Evolutionary conservation across 1,140 invertebrate genomes (phyloP).

Genomic region (Lucilia sericata): DNA sequence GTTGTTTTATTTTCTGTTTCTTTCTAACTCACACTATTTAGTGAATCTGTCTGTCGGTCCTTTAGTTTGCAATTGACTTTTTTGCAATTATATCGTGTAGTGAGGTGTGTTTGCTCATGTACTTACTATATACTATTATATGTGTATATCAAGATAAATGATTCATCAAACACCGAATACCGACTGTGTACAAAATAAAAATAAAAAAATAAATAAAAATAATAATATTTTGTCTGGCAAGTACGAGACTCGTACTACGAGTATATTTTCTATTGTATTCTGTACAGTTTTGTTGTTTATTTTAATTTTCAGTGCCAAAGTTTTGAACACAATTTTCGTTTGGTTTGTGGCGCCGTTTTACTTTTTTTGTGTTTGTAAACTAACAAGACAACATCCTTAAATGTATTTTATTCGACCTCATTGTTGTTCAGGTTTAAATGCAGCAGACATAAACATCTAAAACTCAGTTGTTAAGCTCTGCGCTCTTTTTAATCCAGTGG

Average conservation of each 20-base stretch:
- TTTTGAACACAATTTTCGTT: not conserved
- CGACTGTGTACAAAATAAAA: not conserved
- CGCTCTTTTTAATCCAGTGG: not conserved
- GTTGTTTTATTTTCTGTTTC: too few relatives aligned
- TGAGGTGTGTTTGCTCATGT: too few relatives aligned
- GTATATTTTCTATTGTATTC: not conserved
- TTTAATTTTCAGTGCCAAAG: not conserved
- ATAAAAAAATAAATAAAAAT: not conserved
- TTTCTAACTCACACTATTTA: too few relatives aligned
- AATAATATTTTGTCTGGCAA: not conserved
- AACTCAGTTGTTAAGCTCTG: not conserved
- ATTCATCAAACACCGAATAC: not conserved
- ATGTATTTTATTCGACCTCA: constrained; percentile 13
- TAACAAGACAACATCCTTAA: constrained; percentile 9
- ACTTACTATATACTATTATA: too few relatives aligned
- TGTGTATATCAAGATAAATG: too few relatives aligned
- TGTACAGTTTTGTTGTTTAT: not conserved
- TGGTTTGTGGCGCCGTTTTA: not conserved
- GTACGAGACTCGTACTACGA: too few relatives aligned
- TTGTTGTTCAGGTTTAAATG: not conserved
- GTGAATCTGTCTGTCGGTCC: too few relatives aligned
- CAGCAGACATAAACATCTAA: not conserved
- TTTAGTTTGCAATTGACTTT: too few relatives aligned
- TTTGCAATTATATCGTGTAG: too few relatives aligned
- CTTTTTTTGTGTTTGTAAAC: not conserved